These are phyloP conservation scores for Anoplolepis gracilipes DNA, from an alignment of 1,140 invertebrate species.

Conservation along the genomic window DNA sequence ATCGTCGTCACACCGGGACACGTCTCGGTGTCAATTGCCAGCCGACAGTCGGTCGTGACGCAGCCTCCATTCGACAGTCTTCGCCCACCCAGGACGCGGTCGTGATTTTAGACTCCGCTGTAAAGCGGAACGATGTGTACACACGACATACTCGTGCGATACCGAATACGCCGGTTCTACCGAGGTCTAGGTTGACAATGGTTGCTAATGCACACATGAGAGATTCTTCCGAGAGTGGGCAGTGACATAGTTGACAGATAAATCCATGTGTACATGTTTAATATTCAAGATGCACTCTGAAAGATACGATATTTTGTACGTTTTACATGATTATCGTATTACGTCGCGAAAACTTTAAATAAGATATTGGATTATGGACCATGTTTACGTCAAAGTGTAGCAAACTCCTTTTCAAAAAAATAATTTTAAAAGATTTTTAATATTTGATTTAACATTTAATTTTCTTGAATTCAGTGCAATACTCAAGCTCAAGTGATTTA, in stretches of 20 bases:
- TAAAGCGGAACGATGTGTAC: slow-evolving; percentile 7
- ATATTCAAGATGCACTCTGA: not conserved
- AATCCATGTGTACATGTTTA: not conserved
- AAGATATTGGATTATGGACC: not conserved
- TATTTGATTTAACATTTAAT: not conserved
- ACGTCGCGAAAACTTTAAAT: not conserved
- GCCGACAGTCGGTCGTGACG: slow-evolving; percentile 50
- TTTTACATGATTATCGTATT: not conserved
- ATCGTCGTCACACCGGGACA: slow-evolving; percentile 4
- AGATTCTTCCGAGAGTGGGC: slow-evolving; percentile 26
- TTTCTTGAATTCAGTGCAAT: not conserved
- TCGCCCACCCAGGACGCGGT: slow-evolving; percentile 64
- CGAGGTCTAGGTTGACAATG: slow-evolving; percentile 46
- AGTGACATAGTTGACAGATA: slow-evolving; percentile 2
- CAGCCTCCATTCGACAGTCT: slow-evolving; percentile 61
- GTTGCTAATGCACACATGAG: slow-evolving; percentile 44
- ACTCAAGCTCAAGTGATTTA: not conserved
- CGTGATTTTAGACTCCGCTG: slow-evolving; percentile 56
- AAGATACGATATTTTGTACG: not conserved
- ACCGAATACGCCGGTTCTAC: slow-evolving; percentile 51
- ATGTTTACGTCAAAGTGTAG: no score
- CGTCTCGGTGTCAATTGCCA: slow-evolving; percentile 31
- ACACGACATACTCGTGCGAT: slow-evolving; percentile 46
- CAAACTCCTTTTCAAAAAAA: not conserved
- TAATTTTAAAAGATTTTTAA: not conserved